A percentile compares a stretch with the other conserved stretches of the same genome.
Evolutionary conservation across 2,888 invertebrate genomes (phyloP).

Genomic region (Drosophila kuntzei): DNA sequence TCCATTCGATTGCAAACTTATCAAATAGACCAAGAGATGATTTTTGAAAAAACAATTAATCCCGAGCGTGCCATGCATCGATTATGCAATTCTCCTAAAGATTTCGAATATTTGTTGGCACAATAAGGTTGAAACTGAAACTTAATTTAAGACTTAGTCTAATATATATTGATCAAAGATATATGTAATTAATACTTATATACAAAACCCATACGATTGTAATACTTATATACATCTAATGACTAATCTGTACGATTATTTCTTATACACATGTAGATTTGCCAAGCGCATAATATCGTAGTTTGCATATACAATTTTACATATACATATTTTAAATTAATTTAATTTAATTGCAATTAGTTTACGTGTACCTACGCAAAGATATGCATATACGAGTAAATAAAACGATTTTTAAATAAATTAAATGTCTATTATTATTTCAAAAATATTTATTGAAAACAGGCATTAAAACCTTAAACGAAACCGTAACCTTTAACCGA

Average conservation of each 20-base stretch:
- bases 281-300: slow-evolving; percentile 19
- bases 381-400: slow-evolving; percentile 57
- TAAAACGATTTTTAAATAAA: slow-evolving; percentile 64
- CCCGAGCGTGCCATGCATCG: slow-evolving; percentile 78
- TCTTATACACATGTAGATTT: slow-evolving; percentile 48
- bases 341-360: slow-evolving; percentile 61
- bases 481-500: no score
- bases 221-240: slow-evolving; percentile 42
- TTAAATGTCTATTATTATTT: background rate
- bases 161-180: slow-evolving; percentile 75
- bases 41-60: slow-evolving; percentile 49
- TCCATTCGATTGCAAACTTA: slow-evolving; percentile 25
- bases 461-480: no score
- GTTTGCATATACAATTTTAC: slow-evolving; percentile 40
- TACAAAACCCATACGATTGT: slow-evolving; percentile 40
- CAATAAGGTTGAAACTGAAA: slow-evolving; percentile 60
- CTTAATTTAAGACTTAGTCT: slow-evolving; percentile 61
- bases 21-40: slow-evolving; percentile 12
- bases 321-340: slow-evolving; percentile 44
- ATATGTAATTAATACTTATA: slow-evolving; percentile 56
- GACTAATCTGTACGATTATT: slow-evolving; percentile 33
- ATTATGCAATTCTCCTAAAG: slow-evolving; percentile 75
- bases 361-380: slow-evolving; percentile 61
- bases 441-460: background rate
- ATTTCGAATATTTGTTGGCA: slow-evolving; percentile 76